phyloP scores from a whole-genome alignment of 2,797 vertebrate species.

The Hydrocynus forskahlii region DNA sequence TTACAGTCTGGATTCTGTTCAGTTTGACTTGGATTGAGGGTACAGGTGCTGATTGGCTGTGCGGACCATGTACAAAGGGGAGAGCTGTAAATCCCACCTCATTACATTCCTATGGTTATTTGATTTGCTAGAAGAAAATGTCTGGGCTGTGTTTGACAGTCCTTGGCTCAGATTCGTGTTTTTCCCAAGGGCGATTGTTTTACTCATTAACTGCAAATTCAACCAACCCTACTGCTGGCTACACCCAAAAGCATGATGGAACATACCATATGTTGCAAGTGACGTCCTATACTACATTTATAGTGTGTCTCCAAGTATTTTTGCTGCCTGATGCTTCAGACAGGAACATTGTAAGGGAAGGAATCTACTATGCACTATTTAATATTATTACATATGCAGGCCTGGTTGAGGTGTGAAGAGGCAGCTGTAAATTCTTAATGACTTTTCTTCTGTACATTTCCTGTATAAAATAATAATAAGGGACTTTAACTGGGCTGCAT shows the following conservation, averaged over 20 bases:
- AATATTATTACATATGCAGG: not conserved
- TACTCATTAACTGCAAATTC: constrained; percentile 27
- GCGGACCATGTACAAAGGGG: not conserved
- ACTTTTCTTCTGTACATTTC: too few relatives aligned
- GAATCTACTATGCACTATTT: not conserved
- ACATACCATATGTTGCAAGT: not conserved
- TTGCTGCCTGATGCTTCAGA: not conserved
- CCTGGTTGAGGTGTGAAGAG: too few relatives aligned
- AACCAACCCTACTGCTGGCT: not conserved
- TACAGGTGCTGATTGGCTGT: not conserved
- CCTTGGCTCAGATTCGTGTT: not conserved
- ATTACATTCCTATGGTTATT: not conserved
- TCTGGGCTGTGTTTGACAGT: not conserved
- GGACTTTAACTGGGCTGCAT: too few relatives aligned
- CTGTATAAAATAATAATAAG: too few relatives aligned
- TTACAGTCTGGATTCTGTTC: not conserved
- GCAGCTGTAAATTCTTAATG: too few relatives aligned
- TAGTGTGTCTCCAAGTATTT: not conserved
- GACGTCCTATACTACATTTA: not conserved
- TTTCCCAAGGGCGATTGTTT: not conserved
- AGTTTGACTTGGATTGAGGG: not conserved
- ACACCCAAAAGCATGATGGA: constrained; percentile 2
- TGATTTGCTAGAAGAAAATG: not conserved
- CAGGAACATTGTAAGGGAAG: not conserved
- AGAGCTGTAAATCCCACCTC: not conserved